Evolutionary conservation across 2,113 vertebrate species (phyloP).

Genomic region (Propithecus coquereli): DNA sequence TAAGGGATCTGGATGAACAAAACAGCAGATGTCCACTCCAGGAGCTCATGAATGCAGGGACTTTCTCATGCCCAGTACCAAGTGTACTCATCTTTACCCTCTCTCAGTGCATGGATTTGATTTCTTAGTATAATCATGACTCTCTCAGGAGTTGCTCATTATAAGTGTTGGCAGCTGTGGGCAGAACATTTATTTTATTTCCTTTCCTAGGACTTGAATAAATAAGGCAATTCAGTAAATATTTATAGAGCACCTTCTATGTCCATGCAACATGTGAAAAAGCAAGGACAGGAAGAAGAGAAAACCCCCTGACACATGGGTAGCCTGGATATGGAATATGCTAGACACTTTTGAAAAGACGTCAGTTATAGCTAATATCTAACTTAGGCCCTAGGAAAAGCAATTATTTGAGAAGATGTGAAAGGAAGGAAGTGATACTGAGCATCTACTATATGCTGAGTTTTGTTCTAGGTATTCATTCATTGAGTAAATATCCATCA

Average conservation of each 20-base stretch:
- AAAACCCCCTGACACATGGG: not conserved
- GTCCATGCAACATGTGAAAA: not conserved
- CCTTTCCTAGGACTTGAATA: conserved; percentile 29
- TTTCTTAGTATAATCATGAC: not conserved
- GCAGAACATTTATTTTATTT: not conserved
- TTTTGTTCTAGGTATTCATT: not conserved
- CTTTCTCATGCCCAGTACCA: not conserved
- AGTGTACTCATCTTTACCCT: not conserved
- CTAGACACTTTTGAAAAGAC: not conserved
- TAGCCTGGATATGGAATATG: not conserved
- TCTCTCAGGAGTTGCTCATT: conserved; percentile 1
- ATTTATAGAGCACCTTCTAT: not conserved
- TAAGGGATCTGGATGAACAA: not conserved
- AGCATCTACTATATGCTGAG: not conserved
- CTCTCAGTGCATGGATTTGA: not conserved
- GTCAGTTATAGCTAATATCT: not conserved
- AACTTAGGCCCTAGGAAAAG: not conserved
- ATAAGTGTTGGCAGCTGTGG: not conserved
- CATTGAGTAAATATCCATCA: not conserved
- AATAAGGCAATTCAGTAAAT: conserved; percentile 5
- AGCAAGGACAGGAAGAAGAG: not conserved
- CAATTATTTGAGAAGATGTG: not conserved
- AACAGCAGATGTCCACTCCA: not conserved
- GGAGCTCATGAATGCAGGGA: not conserved
- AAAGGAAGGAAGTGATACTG: not conserved